Evolutionary conservation across 2,797 vertebrate genomes (phyloP).

Genomic region (Syndactyla subalaris): DNA sequence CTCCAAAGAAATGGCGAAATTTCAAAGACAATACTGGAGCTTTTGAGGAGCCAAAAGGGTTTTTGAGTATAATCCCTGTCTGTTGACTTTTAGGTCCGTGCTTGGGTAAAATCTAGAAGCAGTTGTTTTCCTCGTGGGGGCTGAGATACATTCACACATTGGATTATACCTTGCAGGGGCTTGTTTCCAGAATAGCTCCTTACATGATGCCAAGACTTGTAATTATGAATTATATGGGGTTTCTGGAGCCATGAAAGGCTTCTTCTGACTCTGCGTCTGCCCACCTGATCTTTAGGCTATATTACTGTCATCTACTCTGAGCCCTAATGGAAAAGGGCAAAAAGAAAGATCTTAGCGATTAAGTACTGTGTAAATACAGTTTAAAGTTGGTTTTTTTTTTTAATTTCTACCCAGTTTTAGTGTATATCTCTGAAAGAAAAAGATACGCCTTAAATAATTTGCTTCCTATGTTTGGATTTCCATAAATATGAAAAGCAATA

Average conservation of each 20-base stretch:
- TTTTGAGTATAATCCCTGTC: background rate
- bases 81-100: background rate
- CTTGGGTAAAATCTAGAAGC: background rate
- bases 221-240: background rate
- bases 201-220: background rate
- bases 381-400: background rate
- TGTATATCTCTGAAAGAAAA: background rate
- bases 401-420: background rate
- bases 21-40: background rate
- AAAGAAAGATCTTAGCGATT: background rate
- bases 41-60: background rate
- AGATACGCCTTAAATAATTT: background rate
- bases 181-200: background rate
- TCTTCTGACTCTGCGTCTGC: background rate
- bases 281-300: background rate
- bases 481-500: background rate
- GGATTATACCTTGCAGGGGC: background rate
- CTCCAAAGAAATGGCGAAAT: background rate
- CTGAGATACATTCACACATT: background rate
- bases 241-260: background rate
- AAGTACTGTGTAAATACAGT: background rate
- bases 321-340: background rate
- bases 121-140: background rate
- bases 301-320: background rate
- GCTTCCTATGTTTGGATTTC: background rate